Conservation (phyloP, 2,113 vertebrate genomes). For the Melierax canorus region DNA sequence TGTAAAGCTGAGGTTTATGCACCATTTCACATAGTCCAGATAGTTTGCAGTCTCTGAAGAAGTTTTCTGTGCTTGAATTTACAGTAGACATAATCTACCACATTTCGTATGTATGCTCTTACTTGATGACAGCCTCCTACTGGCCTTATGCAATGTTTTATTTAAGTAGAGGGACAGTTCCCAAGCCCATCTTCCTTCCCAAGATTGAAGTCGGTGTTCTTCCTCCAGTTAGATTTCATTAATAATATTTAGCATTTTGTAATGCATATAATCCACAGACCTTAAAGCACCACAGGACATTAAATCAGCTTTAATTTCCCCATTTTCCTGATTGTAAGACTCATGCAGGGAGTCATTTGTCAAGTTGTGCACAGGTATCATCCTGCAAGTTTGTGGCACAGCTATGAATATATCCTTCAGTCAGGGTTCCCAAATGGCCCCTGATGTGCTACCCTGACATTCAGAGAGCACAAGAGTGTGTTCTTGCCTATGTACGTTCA, state of each 20-base stretch:
- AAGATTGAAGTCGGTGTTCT: not conserved
- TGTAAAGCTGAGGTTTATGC: not conserved
- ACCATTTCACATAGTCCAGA: not conserved
- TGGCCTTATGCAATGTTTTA: not conserved
- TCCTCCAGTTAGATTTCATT: not conserved
- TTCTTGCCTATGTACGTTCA: not conserved
- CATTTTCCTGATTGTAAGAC: conserved; percentile 5
- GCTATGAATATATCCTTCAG: not conserved
- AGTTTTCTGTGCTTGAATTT: not conserved
- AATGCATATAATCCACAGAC: not conserved
- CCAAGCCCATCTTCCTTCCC: not conserved
- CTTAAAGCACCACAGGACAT: not conserved
- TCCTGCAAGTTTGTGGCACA: not conserved
- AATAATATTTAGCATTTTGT: conserved; percentile 5
- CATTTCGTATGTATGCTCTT: not conserved
- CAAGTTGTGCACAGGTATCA: not conserved
- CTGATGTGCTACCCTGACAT: not conserved
- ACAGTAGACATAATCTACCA: not conserved
- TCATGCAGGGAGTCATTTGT: not conserved
- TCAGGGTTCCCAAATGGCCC: not conserved
- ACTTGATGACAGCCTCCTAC: not conserved
- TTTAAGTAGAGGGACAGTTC: not conserved
- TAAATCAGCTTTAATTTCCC: conserved; percentile 23
- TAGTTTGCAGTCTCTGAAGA: not conserved
- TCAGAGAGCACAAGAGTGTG: not conserved